Base-by-base conservation (phyloP, 2,113 vertebrate species). In the Brachypteracias leptosomus region DNA sequence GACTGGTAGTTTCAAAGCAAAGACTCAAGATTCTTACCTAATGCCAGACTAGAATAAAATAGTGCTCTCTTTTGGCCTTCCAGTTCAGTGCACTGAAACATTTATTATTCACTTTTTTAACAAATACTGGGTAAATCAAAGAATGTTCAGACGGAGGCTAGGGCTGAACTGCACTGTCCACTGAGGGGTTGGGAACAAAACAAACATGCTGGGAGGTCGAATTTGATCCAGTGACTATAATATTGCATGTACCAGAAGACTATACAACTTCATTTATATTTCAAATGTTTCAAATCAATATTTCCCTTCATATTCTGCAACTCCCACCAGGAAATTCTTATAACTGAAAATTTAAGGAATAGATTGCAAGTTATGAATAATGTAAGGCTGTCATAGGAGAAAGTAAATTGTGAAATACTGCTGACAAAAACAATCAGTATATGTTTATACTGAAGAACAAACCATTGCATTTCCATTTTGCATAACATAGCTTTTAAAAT, bases 271-370 rank as follows among this genome's bases (percentile, higher is more conserved):
- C 96, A 97, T 98, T 97, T 98, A 96, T 97, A 98, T 98, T 98
- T 98, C 77, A 98, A 98, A 98, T 97, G 94, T 95, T 97, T 97
- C 73, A 85, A 92, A 98, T 99, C 95, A 98, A 98, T 99, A 98
- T 85, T 94, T 91, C 72, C 91, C 89, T 97, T 95, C 85, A 73
- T 97, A 89, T 95, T 85, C 75, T 97, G 94, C n/a, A 59, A 93
- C 81, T 86, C 87, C 79, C 88, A 62, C 70, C 71, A 97, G 82
- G 95, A 96, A 96, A 95, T 70, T 74, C 88, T 84, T 86, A 76
- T 57, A 97, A 92, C 62, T 97, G 95, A 96, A 98, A 96, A 96
- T 87, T 90, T 97, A 95, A 97, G 85, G 85, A 91, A 77, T 86
- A 94, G 92, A 95, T 91, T 97, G 80, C 21, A 59, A 81, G 47